Evolutionary conservation across 2,113 vertebrate genomes (phyloP).

Genomic region (cattle (Bos taurus)): ARS-UCD2.0 NC_037339.1:9403001-9403500

Average conservation of each 20-base stretch:
- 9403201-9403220: constrained; percentile 47
- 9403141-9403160: constrained; percentile 31
- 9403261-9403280: constrained; percentile 28
- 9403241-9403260: constrained; percentile 54
- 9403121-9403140: constrained; percentile 49
- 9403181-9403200: constrained; percentile 53
- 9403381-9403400: constrained; percentile 41
- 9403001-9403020: constrained; percentile 52
- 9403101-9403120: constrained; percentile 55
- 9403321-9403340: constrained; percentile 28
- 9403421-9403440: constrained; percentile 38
- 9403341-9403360: constrained; percentile 29
- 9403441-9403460: constrained; percentile 24
- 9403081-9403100: constrained; percentile 53
- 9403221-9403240: constrained; percentile 36
- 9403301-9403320: constrained; percentile 37
- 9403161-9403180: constrained; percentile 37
- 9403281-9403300: constrained; percentile 27
- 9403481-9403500: background rate
- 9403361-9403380: constrained; percentile 33
- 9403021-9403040: constrained; percentile 56
- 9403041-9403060: constrained; percentile 52
- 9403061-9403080: constrained; percentile 53
- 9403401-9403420: constrained; percentile 1
- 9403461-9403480: background rate